Evolutionary conservation across 2,888 invertebrate species (phyloP).

Genomic region (Gastracanthus pulcherrimus): DNA sequence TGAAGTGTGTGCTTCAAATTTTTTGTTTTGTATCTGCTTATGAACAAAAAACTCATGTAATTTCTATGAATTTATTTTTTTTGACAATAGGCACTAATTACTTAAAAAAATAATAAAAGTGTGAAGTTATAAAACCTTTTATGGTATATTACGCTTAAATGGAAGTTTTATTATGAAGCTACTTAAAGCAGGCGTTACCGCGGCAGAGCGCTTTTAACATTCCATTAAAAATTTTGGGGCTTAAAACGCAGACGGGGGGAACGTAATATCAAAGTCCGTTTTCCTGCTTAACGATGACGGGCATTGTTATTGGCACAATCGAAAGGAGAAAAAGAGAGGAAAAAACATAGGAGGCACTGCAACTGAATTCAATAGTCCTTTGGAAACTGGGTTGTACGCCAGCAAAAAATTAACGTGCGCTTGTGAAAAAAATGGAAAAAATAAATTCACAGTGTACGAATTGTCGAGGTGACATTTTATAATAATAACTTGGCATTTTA

Average conservation of each 20-base stretch:
- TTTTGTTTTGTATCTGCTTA: too few relatives aligned
- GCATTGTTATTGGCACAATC: constrained; percentile 69
- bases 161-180: constrained; percentile 20
- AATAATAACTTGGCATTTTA: neutral
- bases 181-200: constrained; percentile 42
- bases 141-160: constrained; percentile 3
- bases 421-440: neutral
- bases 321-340: constrained; percentile 22
- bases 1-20: too few relatives aligned
- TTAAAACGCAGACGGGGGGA: constrained; percentile 62
- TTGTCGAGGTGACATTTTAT: neutral
- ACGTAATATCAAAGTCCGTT: constrained; percentile 67
- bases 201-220: neutral
- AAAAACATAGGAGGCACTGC: neutral
- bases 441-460: neutral
- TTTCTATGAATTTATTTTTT: too few relatives aligned
- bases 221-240: constrained; percentile 35
- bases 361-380: constrained; percentile 34
- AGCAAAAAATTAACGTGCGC: constrained; percentile 9
- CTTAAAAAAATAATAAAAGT: constrained; percentile 9
- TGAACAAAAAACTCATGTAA: too few relatives aligned
- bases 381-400: constrained; percentile 33
- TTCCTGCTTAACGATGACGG: constrained; percentile 71
- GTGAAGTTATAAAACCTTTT: constrained; percentile 10
- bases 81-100: neutral